Evolutionary conservation across 2,113 vertebrate species (phyloP).

Genomic region (Callionymus lyra): DNA sequence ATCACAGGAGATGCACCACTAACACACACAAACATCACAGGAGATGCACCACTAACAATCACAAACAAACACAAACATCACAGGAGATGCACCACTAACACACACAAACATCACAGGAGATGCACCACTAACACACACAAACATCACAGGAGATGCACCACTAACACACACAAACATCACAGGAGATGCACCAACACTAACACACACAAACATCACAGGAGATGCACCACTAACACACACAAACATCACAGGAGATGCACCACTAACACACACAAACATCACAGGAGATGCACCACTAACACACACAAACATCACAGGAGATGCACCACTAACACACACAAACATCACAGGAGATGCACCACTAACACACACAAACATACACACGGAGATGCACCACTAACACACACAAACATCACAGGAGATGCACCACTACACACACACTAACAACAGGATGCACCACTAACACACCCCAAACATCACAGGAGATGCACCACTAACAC

Average conservation of each 20-base stretch:
- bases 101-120: slow-evolving; percentile 53
- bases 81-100: slow-evolving; percentile 90
- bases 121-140: slow-evolving; percentile 91
- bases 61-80: slow-evolving; percentile 90
- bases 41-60: no score
- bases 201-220: slow-evolving; percentile 91
- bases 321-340: slow-evolving; percentile 89
- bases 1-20: slow-evolving; percentile 97
- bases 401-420: slow-evolving; percentile 91
- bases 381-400: slow-evolving; percentile 88
- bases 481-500: slow-evolving; percentile 85
- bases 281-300: slow-evolving; percentile 91
- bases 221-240: slow-evolving; percentile 81
- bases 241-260: slow-evolving; percentile 73
- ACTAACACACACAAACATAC: slow-evolving; percentile 53
- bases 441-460: no score
- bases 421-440: slow-evolving; percentile 82
- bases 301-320: slow-evolving; percentile 50
- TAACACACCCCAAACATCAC: slow-evolving; percentile 88
- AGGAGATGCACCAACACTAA: no score
- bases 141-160: slow-evolving; percentile 96
- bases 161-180: slow-evolving; percentile 43
- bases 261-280: slow-evolving; percentile 90
- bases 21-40: background rate
- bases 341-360: slow-evolving; percentile 95